Evolutionary conservation across 2,888 invertebrate genomes (phyloP), one percentile per base, ranked within the genome.

Genomic region (Lasioglossum leucozonium): DNA sequence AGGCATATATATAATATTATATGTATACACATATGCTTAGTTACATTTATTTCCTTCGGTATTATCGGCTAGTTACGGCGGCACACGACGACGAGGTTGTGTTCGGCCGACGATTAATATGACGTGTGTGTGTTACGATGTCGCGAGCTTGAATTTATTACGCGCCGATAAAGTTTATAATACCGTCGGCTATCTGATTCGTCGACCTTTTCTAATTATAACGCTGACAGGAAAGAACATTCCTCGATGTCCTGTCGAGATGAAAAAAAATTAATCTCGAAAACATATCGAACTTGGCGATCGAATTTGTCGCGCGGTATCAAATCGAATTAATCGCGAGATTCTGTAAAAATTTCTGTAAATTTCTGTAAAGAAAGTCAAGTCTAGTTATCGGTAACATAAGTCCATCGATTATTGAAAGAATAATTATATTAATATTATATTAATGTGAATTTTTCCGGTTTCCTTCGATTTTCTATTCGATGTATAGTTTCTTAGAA

Each of bases 51-150:
- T 72, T 77, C 44, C 40, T 62, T 37, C 72, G 30, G 11, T 76
- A 76, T 76, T 84, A 83, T 76, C 77, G 73, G 44, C 16, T 73
- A 51, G 65, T 77, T 71, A 72, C 74, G 34, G 71, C 73, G 44
- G 58, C 69, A 47, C 30, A 71, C 69, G 34, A 55, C 80, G 80
- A 69, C 81, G 82, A 82, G 72, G 77, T 69, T 65, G 82, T 72
- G 82, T 72, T 71, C 74, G 37, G 22, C 37, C 67, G 67, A 34
- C 67, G 74, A 83, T 84, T 77, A 83, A 74, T 74, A 74, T 74
- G 84, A 84, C 84, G 84, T 44, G 74, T 74, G 71, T 69, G 42
- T 51, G 58, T 51, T 34, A 37, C 84, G 78, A 77, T 77, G 73
- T 22, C 47, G 74, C 77, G 71, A 77, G 37, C 42, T 30, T 55